Percentiles rank a stretch among this genome's conserved stretches.
These are phyloP conservation scores for Clitarchus hookeri DNA, from an alignment of 2,888 invertebrate genomes.

Conservation along the genomic window DNA sequence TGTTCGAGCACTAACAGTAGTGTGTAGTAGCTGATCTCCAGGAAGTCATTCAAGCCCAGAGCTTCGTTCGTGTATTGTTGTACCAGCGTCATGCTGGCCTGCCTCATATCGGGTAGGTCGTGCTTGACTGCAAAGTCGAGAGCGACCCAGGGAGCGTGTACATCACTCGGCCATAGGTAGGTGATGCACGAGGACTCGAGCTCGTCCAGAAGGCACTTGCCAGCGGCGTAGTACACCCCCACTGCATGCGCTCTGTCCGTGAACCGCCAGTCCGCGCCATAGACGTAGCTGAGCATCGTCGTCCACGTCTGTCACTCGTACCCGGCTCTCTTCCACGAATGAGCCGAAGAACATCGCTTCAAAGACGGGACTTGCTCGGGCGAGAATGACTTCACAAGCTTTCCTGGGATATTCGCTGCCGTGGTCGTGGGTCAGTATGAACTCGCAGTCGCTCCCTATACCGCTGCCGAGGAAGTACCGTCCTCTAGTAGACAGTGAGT, in stretches of 20 bases:
- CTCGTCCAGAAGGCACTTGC: not conserved
- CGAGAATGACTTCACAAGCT: not conserved
- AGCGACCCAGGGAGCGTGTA: not conserved
- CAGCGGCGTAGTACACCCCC: not conserved
- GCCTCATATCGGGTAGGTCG: no score
- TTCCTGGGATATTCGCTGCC: not conserved
- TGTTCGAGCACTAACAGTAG: not conserved
- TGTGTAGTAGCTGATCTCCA: not conserved
- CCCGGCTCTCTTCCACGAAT: not conserved
- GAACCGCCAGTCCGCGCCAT: not conserved
- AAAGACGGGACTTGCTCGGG: conserved; percentile 3
- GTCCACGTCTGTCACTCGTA: not conserved
- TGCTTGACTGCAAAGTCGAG: not conserved
- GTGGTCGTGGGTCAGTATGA: no score
- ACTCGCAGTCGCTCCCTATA: no score
- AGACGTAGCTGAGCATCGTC: not conserved
- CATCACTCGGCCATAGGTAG: not conserved
- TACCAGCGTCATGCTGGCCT: no score
- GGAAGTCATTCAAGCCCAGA: not conserved
- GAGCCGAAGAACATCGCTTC: not conserved
- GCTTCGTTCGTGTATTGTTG: not conserved
- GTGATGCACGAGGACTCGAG: not conserved
- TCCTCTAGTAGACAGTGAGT: no score
- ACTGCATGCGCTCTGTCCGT: not conserved
- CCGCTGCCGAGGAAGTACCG: no score